Evolutionary conservation across 2,888 invertebrate genomes (phyloP).

Genomic region (Polymixis flavicincta): DNA sequence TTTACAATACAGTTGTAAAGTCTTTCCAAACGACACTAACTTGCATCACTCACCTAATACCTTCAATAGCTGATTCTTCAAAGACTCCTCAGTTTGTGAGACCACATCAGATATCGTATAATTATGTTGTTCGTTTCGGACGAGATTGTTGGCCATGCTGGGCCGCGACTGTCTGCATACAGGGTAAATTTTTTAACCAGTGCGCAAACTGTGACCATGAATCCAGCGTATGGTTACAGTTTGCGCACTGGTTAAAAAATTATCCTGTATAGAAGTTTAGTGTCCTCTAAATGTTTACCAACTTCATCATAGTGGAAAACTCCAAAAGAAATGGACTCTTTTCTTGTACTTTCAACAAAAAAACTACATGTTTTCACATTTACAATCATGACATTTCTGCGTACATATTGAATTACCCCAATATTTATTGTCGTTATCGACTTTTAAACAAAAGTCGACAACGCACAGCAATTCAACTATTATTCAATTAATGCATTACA

Average conservation of each 20-base stretch:
- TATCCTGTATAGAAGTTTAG: slow-evolving; percentile 65
- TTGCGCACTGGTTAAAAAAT: too few species aligned
- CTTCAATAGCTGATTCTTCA: slow-evolving; percentile 6
- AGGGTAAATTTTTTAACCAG: too few species aligned
- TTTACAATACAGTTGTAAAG: not conserved
- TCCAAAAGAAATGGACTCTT: not conserved
- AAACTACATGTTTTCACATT: not conserved
- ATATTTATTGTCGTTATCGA: slow-evolving; percentile 5
- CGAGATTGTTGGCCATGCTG: slow-evolving; percentile 54
- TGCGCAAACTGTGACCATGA: too few species aligned
- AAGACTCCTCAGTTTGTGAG: slow-evolving; percentile 72
- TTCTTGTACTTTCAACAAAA: not conserved
- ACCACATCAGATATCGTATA: slow-evolving; percentile 79
- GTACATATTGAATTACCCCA: slow-evolving; percentile 3
- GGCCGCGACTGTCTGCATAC: slow-evolving; percentile 58
- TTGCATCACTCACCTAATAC: not conserved
- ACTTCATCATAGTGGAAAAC: not conserved
- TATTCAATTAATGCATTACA: slow-evolving; percentile 35
- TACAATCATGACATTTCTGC: not conserved
- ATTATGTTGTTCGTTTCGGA: slow-evolving; percentile 80
- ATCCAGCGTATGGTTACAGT: too few species aligned
- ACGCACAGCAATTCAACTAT: slow-evolving; percentile 18
- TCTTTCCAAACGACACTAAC: too few species aligned
- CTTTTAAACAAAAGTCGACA: too few species aligned
- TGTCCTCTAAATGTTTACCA: slow-evolving; percentile 60